Percentiles rank a stretch among this genome's conserved stretches.
Evolutionary conservation across 2,113 vertebrate species (phyloP).

Genomic region (Leiothrix lutea): DNA sequence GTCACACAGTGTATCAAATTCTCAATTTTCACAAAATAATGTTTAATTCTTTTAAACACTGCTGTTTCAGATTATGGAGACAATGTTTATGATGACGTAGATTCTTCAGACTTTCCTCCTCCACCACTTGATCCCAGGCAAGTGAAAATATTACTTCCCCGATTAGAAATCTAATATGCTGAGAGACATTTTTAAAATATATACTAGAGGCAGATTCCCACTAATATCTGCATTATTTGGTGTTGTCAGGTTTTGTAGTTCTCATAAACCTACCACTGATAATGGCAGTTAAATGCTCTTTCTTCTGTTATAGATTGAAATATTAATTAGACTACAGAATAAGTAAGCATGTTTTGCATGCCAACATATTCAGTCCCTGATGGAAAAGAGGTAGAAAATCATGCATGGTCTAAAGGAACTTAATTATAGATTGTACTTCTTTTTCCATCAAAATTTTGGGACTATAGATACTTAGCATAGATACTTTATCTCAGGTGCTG

Average conservation of each 20-base stretch:
- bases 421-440: background rate
- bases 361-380: background rate
- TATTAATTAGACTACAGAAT: background rate
- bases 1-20: background rate
- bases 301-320: background rate
- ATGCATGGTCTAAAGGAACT: background rate
- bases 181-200: background rate
- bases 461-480: background rate
- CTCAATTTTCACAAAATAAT: background rate
- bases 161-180: background rate
- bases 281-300: background rate
- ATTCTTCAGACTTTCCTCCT: conserved; percentile 72
- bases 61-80: conserved; percentile 65
- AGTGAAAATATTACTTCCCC: background rate
- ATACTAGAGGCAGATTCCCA: background rate
- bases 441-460: background rate
- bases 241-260: background rate
- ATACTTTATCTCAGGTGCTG: background rate
- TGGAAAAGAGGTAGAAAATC: background rate
- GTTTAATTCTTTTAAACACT: background rate
- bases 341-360: background rate
- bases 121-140: conserved; percentile 74
- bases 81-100: conserved; percentile 90
- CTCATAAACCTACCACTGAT: background rate
- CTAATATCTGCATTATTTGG: background rate